Conservation (phyloP, 2,888 invertebrate species). For the Nasonovia ribisnigri region DNA sequence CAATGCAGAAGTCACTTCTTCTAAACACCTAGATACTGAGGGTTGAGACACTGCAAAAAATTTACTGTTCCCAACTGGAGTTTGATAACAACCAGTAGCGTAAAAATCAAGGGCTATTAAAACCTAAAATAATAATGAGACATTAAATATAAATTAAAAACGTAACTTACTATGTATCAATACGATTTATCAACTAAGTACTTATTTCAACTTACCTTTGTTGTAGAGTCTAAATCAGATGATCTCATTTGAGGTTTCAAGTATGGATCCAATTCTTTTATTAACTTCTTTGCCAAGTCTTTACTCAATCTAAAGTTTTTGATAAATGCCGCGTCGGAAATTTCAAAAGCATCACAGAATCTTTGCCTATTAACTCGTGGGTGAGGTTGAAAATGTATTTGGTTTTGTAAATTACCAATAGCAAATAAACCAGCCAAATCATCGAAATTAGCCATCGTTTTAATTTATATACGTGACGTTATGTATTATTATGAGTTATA, state of each 20-base stretch:
- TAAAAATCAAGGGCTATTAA: constrained; percentile 18
- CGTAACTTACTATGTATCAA: neutral
- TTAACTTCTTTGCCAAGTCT: neutral
- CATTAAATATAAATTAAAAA: neutral
- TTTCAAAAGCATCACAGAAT: constrained; percentile 21
- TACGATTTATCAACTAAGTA: constrained; percentile 8
- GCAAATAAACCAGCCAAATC: too few relatives aligned
- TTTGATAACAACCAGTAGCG: constrained; percentile 10
- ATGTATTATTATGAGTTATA: too few relatives aligned
- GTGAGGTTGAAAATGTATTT: too few relatives aligned
- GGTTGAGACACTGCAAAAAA: constrained; percentile 1
- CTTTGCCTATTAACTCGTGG: neutral
- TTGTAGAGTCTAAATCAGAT: constrained; percentile 27
- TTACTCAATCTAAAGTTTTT: constrained; percentile 31
- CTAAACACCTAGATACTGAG: constrained; percentile 8
- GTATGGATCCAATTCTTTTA: constrained; percentile 27
- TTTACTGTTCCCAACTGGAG: constrained; percentile 18
- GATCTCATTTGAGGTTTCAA: constrained; percentile 29
- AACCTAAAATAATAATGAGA: neutral
- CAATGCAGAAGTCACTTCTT: neutral
- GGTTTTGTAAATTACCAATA: too few relatives aligned
- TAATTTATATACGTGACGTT: too few relatives aligned
- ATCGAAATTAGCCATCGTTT: too few relatives aligned
- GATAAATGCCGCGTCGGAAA: neutral
- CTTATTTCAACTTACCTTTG: constrained; percentile 23